Conservation (phyloP, 2,888 invertebrate genomes). For the Sesia bembeciformis region DNA sequence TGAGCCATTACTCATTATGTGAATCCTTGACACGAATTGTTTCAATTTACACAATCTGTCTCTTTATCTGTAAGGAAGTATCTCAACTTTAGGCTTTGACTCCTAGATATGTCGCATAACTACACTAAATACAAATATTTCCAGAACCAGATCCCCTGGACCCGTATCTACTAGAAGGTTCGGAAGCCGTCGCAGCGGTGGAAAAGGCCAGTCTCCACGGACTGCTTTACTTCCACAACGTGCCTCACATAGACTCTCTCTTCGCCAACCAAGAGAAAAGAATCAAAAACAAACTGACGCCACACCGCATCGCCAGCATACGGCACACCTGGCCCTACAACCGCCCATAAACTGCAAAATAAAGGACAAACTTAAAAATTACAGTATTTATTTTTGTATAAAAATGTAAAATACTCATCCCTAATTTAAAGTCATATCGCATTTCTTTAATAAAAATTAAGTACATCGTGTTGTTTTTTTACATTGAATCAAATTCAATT, state of each 20-base stretch:
- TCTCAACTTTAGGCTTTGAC: no score
- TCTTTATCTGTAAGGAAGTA: no score
- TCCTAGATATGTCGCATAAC: no score
- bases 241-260: slow-evolving; percentile 77
- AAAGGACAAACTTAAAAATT: slow-evolving; percentile 3
- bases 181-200: slow-evolving; percentile 72
- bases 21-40: no score
- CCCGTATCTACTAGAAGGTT: slow-evolving; percentile 75
- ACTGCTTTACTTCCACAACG: slow-evolving; percentile 76
- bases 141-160: slow-evolving; percentile 46
- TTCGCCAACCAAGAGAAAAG: slow-evolving; percentile 76
- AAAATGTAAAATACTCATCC: slow-evolving; percentile 9
- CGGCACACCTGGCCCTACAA: slow-evolving; percentile 76
- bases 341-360: slow-evolving; percentile 34
- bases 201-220: slow-evolving; percentile 69
- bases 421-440: slow-evolving; percentile 2
- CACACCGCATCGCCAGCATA: slow-evolving; percentile 76
- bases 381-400: slow-evolving; percentile 7
- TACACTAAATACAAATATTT: slow-evolving; percentile 1
- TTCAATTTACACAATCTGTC: no score
- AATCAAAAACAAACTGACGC: slow-evolving; percentile 72
- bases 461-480: neutral
- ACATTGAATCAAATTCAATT: no score
- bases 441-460: slow-evolving; percentile 11
- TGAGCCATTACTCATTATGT: no score